These are phyloP conservation scores for Amphipoea oculea DNA, from an alignment of 2,888 invertebrate species.

Conservation along the genomic window DNA sequence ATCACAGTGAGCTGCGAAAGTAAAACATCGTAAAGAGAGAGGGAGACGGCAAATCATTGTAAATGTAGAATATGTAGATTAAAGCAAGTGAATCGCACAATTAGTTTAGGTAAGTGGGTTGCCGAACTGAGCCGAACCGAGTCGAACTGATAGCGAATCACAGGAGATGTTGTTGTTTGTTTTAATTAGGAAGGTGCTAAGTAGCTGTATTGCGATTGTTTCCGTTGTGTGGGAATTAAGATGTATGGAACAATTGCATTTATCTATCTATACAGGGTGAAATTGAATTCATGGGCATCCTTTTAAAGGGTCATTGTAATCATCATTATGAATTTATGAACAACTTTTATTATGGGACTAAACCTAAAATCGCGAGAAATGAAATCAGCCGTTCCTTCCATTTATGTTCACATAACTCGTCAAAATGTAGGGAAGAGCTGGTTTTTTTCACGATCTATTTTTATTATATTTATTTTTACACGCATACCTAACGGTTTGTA, in stretches of 20 bases:
- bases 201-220: slow-evolving; percentile 12
- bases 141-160: slow-evolving; percentile 11
- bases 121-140: slow-evolving; percentile 18
- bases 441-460: too few species aligned
- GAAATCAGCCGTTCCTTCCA: too few species aligned
- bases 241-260: background rate
- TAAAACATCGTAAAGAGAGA: slow-evolving; percentile 27
- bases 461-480: too few species aligned
- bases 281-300: too few species aligned
- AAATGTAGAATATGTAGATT: slow-evolving; percentile 63
- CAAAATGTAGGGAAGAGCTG: too few species aligned
- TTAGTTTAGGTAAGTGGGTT: slow-evolving; percentile 54
- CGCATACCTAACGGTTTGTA: too few species aligned
- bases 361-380: too few species aligned
- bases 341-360: too few species aligned
- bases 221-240: background rate
- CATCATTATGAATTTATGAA: too few species aligned
- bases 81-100: slow-evolving; percentile 60
- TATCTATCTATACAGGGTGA: too few species aligned
- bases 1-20: slow-evolving; percentile 47
- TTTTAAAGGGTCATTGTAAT: too few species aligned
- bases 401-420: too few species aligned
- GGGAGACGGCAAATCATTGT: slow-evolving; percentile 35
- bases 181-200: slow-evolving; percentile 31
- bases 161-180: slow-evolving; percentile 24